Conservation (phyloP, 37 sponge, comb jelly and placozoan species). For the Oscarella lobularis region DNA sequence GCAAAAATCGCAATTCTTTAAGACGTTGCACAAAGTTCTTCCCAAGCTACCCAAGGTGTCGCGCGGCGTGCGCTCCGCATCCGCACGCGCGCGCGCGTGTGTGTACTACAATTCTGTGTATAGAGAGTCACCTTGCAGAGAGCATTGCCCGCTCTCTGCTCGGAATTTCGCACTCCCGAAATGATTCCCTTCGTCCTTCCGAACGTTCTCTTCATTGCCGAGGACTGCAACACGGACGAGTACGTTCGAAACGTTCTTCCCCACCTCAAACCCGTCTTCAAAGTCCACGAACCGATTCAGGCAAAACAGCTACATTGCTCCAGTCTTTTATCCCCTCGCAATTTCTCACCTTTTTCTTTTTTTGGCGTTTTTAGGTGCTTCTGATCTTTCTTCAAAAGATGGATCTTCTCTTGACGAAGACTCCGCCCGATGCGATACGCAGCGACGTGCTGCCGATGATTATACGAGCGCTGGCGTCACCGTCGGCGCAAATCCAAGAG, state of each 20-base stretch:
- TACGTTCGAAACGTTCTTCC: conserved; percentile 41
- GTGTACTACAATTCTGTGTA: not conserved
- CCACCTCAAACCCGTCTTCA: conserved; percentile 37
- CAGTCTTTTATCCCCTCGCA: not conserved
- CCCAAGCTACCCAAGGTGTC: conserved; percentile 50
- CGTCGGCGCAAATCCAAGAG: conserved; percentile 52
- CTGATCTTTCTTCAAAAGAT: conserved; percentile 71
- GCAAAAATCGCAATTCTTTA: conserved; percentile 78
- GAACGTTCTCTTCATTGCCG: conserved; percentile 48
- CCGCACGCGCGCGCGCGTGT: too few species aligned
- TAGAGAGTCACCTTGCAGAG: conserved; percentile 46
- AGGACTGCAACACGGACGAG: conserved; percentile 49
- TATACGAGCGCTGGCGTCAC: conserved; percentile 29
- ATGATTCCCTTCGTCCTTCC: conserved; percentile 86
- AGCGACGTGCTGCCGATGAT: conserved; percentile 57
- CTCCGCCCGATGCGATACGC: conserved; percentile 34
- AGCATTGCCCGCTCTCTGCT: conserved; percentile 42
- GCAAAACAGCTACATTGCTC: too few species aligned
- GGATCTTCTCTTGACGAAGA: conserved; percentile 68
- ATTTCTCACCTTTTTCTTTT: not conserved
- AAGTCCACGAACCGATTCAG: conserved; percentile 68
- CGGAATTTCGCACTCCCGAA: conserved; percentile 51
- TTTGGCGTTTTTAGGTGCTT: conserved; percentile 26
- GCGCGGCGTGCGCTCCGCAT: too few species aligned
- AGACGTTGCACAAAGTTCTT: conserved; percentile 36